Base-by-base conservation (phyloP, 2,888 invertebrate species). In the Synanthedon formicaeformis region DNA sequence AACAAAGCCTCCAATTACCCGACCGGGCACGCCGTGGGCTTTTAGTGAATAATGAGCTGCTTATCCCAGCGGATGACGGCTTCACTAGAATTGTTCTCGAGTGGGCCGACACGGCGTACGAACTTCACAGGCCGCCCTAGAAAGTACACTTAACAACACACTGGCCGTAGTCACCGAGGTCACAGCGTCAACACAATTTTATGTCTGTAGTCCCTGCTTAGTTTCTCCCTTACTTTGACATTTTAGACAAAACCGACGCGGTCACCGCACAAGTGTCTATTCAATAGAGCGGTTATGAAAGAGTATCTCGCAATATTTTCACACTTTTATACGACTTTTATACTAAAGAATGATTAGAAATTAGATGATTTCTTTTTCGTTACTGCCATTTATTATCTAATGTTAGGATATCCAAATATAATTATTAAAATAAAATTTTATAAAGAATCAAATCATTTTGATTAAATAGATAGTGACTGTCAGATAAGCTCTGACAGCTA, bases 21-120 rank as follows among this genome's bases (percentile, higher is more conserved):
- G 71, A 74, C 75, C 78, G 74, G 73, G 82, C 83, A 81, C 78
- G 85, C 84, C 76, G 81, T 84, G 81, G 79, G 84, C 83, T 83
- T 85, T 86, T 84, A 84, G 83, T 84, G 82, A 84, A 83, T 86
- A 85, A 87, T 85, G 84, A 84, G 82, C 78, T 78, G 83, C 81
- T 85, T 85, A 84, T 80, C 78, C 80, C 73, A 64, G 67, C 65
- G 73, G 74, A 78, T 79, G 82, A 80, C 75, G 80, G 78, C 73
- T 79, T 75, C 79, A 76, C 78, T 81, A 70, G 75, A 78, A 84
- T 74, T 78, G 81, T 79, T 76, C 72, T 74, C 69, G 78, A 81
- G 79, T 78, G 73, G 75, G 75, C 69, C 66, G 52, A 71, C 66
- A 65, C 40, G 50, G 80, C 59, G 56, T 57, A 6, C 48, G 14